Evolutionary conservation across 2,113 vertebrate species (phyloP).

Genomic region (Coryphaenoides rupestris): DNA sequence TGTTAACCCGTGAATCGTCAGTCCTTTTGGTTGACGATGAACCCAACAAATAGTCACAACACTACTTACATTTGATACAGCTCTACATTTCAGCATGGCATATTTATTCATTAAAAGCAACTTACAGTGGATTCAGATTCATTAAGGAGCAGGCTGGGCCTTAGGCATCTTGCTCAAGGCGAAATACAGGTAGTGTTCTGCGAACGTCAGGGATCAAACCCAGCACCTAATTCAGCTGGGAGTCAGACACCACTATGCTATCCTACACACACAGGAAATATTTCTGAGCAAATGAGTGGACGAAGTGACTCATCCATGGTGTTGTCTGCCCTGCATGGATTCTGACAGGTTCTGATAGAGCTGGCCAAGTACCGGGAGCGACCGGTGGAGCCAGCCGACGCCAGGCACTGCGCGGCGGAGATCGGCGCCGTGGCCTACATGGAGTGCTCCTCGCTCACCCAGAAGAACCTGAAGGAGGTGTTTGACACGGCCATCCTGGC

Average conservation of each 20-base stretch:
- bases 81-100: not conserved
- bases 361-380: constrained; percentile 88
- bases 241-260: too few species aligned
- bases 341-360: constrained; percentile 82
- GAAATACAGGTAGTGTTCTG: too few species aligned
- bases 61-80: not conserved
- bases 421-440: constrained; percentile 83
- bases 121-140: too few species aligned
- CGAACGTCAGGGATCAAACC: too few species aligned
- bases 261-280: too few species aligned
- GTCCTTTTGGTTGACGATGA: not conserved
- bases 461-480: constrained; percentile 97
- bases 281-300: not conserved
- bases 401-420: constrained; percentile 80
- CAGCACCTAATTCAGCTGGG: too few species aligned
- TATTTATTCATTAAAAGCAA: not conserved
- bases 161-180: too few species aligned
- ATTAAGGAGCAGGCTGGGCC: too few species aligned
- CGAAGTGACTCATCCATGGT: not conserved
- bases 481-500: constrained; percentile 92
- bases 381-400: constrained; percentile 80
- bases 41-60: not conserved
- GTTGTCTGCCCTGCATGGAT: not conserved
- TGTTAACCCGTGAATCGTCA: not conserved
- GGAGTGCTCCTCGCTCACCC: constrained; percentile 93